Conservation (phyloP, 2,113 vertebrate species). For the Heterocephalus glaber region DNA sequence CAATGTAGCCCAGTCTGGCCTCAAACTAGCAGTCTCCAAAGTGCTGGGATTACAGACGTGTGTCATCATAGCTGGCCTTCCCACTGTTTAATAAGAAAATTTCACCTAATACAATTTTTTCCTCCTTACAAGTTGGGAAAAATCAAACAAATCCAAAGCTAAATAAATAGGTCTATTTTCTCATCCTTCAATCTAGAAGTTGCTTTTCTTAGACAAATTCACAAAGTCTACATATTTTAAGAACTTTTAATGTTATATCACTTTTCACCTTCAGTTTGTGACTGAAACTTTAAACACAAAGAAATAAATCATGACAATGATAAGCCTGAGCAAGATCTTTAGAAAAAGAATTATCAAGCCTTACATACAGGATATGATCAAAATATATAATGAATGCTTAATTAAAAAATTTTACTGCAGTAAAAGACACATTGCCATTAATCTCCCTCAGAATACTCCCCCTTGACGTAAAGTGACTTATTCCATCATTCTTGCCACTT, state of each 20-base stretch:
- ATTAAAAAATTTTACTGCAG: background rate
- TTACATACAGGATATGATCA: background rate
- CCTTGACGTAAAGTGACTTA: background rate
- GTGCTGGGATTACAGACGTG: background rate
- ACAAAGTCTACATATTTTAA: conserved; percentile 45
- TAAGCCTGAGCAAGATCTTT: conserved; percentile 24
- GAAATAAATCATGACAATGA: conserved; percentile 14
- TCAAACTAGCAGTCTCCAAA: background rate
- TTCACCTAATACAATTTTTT: background rate
- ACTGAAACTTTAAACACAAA: conserved; percentile 25
- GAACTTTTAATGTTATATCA: background rate
- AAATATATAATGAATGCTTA: background rate
- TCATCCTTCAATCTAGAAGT: conserved; percentile 1
- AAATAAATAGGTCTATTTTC: conserved; percentile 23
- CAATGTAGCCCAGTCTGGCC: too few relatives aligned
- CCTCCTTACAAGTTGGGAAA: background rate
- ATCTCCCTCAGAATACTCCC: background rate
- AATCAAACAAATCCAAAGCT: background rate
- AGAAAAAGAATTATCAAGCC: conserved; percentile 54
- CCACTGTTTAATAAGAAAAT: background rate
- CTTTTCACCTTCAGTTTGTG: conserved; percentile 30
- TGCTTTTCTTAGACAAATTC: conserved; percentile 39
- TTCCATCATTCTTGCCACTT: background rate
- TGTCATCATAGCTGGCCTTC: background rate
- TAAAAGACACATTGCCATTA: background rate